Conservation (phyloP, 2,113 vertebrate species). For the Panthera leo region DNA sequence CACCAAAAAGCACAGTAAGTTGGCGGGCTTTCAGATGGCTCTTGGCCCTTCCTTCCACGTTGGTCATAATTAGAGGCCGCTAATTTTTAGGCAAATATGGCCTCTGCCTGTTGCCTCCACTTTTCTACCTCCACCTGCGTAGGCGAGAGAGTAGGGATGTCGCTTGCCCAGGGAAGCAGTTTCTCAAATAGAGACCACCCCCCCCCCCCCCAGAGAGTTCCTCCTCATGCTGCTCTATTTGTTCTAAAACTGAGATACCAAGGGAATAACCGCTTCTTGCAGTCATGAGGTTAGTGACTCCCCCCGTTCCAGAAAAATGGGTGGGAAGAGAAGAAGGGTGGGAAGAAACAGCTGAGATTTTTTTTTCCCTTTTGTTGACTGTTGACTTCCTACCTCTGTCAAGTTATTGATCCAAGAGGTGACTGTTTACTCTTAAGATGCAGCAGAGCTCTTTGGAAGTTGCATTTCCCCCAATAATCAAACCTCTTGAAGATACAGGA, state of each 20-base stretch:
- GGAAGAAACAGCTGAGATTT: not conserved
- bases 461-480: not conserved
- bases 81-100: not conserved
- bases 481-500: not conserved
- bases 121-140: not conserved
- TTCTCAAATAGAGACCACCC: not conserved
- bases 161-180: no score
- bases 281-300: not conserved
- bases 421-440: not conserved
- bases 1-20: constrained; percentile 97
- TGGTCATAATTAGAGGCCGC: not conserved
- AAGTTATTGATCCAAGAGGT: not conserved
- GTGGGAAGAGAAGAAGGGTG: not conserved
- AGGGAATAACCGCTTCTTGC: not conserved
- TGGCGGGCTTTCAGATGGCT: not conserved
- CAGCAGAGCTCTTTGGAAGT: not conserved
- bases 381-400: not conserved
- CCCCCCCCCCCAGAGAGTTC: not conserved
- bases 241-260: not conserved
- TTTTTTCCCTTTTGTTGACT: not conserved
- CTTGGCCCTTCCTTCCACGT: not conserved
- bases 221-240: not conserved
- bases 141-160: not conserved
- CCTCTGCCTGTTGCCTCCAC: not conserved
- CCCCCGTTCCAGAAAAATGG: not conserved